Conservation (phyloP, 2,888 invertebrate species). For the Dugesia japonica region DNA sequence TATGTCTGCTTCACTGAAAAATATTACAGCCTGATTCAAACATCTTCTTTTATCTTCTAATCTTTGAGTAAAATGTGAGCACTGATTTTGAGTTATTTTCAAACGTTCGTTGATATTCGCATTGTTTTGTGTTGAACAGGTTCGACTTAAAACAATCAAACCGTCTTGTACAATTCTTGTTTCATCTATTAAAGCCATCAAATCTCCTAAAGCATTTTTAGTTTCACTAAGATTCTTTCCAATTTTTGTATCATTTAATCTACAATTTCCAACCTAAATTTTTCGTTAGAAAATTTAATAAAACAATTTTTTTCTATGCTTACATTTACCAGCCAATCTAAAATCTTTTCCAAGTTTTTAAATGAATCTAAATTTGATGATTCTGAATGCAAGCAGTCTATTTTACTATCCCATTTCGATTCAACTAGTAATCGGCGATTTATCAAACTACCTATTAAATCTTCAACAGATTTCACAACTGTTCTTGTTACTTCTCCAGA, state of each 20-base stretch:
- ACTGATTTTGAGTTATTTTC: conserved; percentile 24
- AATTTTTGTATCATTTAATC: conserved; percentile 24
- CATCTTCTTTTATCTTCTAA: conserved; percentile 59
- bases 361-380: neutral
- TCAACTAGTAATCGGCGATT: neutral
- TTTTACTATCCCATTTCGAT: neutral
- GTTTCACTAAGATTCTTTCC: conserved; percentile 31
- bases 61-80: conserved; percentile 52
- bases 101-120: conserved; percentile 16
- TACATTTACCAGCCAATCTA: neutral
- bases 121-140: neutral
- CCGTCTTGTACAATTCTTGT: conserved; percentile 31
- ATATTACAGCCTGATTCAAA: conserved; percentile 57
- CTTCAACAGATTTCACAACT: neutral
- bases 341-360: neutral
- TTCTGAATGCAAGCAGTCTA: neutral
- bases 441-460: neutral
- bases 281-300: neutral
- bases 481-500: conserved; percentile 9
- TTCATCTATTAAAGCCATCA: conserved; percentile 32
- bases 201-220: conserved; percentile 23
- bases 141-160: neutral
- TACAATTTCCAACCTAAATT: conserved; percentile 27
- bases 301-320: neutral
- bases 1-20: conserved; percentile 58